These are phyloP conservation scores for Dastarcus helophoroides DNA, from an alignment of 2,888 invertebrate genomes.

Conservation along the genomic window DNA sequence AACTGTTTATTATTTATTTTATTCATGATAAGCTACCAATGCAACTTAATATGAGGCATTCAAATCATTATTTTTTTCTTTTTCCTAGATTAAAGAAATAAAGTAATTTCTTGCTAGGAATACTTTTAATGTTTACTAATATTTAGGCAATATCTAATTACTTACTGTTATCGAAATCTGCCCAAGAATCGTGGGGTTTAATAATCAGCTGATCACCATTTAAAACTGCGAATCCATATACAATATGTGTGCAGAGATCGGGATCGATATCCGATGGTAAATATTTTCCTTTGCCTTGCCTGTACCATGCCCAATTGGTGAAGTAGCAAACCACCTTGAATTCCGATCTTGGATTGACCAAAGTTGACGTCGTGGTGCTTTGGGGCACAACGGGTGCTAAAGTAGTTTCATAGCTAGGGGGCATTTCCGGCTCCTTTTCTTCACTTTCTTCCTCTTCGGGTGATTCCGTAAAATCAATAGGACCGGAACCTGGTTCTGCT, in stretches of 20 bases:
- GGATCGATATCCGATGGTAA: slow-evolving; percentile 74
- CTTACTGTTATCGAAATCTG: slow-evolving; percentile 78
- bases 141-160: slow-evolving; percentile 17
- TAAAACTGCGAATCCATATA: slow-evolving; percentile 85
- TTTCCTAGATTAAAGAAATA: too few relatives aligned
- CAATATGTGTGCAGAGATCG: slow-evolving; percentile 79
- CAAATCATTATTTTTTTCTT: slow-evolving; percentile 6
- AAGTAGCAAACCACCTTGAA: slow-evolving; percentile 84
- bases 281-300: slow-evolving; percentile 70
- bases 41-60: neutral
- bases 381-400: slow-evolving; percentile 13
- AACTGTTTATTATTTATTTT: too few relatives aligned
- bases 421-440: slow-evolving; percentile 5
- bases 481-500: slow-evolving; percentile 37
- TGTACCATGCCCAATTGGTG: slow-evolving; percentile 92
- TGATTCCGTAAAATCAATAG: slow-evolving; percentile 12
- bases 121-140: too few relatives aligned
- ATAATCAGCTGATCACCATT: slow-evolving; percentile 63
- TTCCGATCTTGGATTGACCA: slow-evolving; percentile 24
- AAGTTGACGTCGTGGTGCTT: slow-evolving; percentile 14
- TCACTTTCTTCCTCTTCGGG: slow-evolving; percentile 10
- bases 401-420: slow-evolving; percentile 5
- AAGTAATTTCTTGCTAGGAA: too few relatives aligned
- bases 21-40: too few relatives aligned
- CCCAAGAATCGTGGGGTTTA: slow-evolving; percentile 79